Conservation (phyloP, 2,113 vertebrate species). For the Rhadina sibilatrix region DNA sequence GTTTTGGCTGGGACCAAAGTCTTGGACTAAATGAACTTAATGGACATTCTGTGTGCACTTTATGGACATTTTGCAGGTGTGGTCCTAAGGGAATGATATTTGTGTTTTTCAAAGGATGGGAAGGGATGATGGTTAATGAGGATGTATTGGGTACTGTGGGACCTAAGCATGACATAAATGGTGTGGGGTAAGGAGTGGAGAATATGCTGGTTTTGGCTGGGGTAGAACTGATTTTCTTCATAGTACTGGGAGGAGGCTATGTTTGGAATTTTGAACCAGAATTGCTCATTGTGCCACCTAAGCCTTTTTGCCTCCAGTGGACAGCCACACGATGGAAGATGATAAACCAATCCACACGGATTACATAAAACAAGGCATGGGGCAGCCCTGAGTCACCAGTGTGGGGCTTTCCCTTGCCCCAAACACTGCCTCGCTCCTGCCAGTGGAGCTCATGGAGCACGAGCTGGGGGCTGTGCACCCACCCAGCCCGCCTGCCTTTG, state of each 20-base stretch:
- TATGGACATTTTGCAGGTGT: not conserved
- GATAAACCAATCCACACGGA: not conserved
- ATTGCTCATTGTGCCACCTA: not conserved
- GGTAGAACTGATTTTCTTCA: not conserved
- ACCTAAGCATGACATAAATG: not conserved
- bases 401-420: not conserved
- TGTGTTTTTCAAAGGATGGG: not conserved
- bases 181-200: not conserved
- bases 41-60: not conserved
- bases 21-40: not conserved
- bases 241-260: not conserved
- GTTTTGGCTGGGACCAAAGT: not conserved
- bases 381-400: not conserved
- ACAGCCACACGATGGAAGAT: fast-evolving
- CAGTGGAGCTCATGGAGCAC: fast-evolving
- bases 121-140: not conserved
- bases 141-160: not conserved
- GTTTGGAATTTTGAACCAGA: not conserved
- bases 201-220: not conserved
- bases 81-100: not conserved
- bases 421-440: not conserved
- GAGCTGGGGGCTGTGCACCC: fast-evolving
- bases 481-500: not conserved
- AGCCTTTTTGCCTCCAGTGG: not conserved
- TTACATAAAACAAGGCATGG: not conserved